Evolutionary conservation across 2,888 invertebrate genomes (phyloP).

Genomic region (Platycheirus albimanus): DNA sequence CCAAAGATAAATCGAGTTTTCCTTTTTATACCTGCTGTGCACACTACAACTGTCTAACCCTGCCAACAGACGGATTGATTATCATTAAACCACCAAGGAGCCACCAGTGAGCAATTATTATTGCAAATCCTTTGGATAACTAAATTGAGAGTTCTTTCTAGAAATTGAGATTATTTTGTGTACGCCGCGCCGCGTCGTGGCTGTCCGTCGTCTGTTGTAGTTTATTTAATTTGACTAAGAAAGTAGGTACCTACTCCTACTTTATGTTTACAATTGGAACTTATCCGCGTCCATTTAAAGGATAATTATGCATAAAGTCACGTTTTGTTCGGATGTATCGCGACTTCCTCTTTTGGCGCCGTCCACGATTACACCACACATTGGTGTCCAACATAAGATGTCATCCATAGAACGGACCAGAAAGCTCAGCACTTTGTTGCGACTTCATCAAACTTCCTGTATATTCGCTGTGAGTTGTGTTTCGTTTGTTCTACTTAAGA

Average conservation of each 20-base stretch:
- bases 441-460: conserved; percentile 72
- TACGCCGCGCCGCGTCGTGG: no score
- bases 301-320: conserved; percentile 51
- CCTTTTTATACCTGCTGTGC: conserved; percentile 78
- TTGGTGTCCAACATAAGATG: conserved; percentile 64
- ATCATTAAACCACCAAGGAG: background rate
- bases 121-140: background rate
- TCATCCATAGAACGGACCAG: conserved; percentile 80
- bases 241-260: no score
- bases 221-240: no score
- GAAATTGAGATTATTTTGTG: background rate
- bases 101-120: no score
- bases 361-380: conserved; percentile 35
- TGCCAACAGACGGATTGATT: background rate
- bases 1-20: conserved; percentile 72
- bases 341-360: conserved; percentile 44
- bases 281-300: no score
- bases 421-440: conserved; percentile 79
- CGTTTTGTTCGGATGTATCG: conserved; percentile 36
- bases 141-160: background rate
- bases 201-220: no score
- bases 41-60: conserved; percentile 24
- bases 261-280: no score
- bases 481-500: background rate
- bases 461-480: conserved; percentile 60